These are phyloP conservation scores for Caenorhabditis zanzibari DNA, from an alignment of 2,888 invertebrate species.

Conservation along the genomic window DNA sequence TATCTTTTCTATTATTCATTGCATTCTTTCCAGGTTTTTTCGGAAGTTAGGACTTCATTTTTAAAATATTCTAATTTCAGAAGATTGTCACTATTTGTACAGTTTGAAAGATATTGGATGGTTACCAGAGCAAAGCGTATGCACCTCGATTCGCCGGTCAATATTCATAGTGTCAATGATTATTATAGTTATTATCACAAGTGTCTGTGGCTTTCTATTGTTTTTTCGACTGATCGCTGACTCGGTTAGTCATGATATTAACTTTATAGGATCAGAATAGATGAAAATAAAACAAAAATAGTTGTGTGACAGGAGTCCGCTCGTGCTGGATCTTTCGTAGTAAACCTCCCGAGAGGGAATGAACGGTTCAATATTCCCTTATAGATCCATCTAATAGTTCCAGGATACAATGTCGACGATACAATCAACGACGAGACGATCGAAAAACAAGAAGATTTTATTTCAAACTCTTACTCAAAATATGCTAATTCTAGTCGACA, in stretches of 20 bases:
- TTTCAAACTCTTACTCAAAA: slow-evolving; percentile 56
- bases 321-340: too few relatives aligned
- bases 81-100: slow-evolving; percentile 55
- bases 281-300: neutral
- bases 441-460: slow-evolving; percentile 35
- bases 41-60: too few relatives aligned
- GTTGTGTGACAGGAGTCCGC: too few relatives aligned
- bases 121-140: slow-evolving; percentile 52
- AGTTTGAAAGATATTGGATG: slow-evolving; percentile 45
- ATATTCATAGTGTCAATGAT: slow-evolving; percentile 40
- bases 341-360: neutral
- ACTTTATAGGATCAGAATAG: neutral
- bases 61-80: slow-evolving; percentile 6
- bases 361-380: too few relatives aligned
- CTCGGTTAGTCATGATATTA: slow-evolving; percentile 35
- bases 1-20: slow-evolving; percentile 37
- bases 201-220: slow-evolving; percentile 33
- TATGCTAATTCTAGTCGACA: slow-evolving; percentile 41
- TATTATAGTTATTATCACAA: slow-evolving; percentile 45
- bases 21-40: slow-evolving; percentile 48
- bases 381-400: slow-evolving; percentile 30
- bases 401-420: slow-evolving; percentile 31
- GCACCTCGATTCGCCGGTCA: slow-evolving; percentile 39
- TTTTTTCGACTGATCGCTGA: slow-evolving; percentile 45
- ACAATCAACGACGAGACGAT: slow-evolving; percentile 21